A percentile compares a stretch with the other conserved stretches of the same genome.
These are phyloP conservation scores for Chloropsis cyanopogon DNA, from an alignment of 2,113 vertebrate genomes.

Conservation along the genomic window DNA sequence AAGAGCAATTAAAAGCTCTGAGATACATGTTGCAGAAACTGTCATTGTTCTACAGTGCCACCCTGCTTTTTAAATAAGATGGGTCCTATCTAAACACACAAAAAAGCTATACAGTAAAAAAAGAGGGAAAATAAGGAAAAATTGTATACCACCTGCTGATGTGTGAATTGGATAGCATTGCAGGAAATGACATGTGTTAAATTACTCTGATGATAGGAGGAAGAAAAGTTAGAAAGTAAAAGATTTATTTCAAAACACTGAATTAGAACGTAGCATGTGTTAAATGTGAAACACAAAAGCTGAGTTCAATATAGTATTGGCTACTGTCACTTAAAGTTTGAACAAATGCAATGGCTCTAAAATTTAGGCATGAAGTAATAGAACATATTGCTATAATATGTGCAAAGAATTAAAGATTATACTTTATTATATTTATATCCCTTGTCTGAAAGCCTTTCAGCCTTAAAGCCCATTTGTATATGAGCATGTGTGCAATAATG, in stretches of 20 bases:
- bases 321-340: constrained; percentile 3
- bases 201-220: constrained; percentile 43
- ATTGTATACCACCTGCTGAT: constrained; percentile 54
- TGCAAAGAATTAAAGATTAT: constrained; percentile 7
- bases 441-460: neutral
- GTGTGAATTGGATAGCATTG: constrained; percentile 63
- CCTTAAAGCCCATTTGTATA: neutral
- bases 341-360: neutral
- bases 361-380: neutral
- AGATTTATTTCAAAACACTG: constrained; percentile 52
- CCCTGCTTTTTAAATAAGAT: neutral
- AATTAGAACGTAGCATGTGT: constrained; percentile 51
- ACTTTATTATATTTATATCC: neutral
- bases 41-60: neutral
- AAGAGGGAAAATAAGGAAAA: neutral
- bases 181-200: constrained; percentile 50
- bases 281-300: constrained; percentile 44
- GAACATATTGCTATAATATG: neutral
- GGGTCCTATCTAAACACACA: neutral
- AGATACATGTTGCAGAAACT: neutral
- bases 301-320: constrained; percentile 5
- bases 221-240: constrained; percentile 49
- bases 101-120: neutral
- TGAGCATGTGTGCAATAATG: neutral
- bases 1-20: neutral